Conservation (phyloP, 2,888 invertebrate species). For the Lissonota sp. region DNA sequence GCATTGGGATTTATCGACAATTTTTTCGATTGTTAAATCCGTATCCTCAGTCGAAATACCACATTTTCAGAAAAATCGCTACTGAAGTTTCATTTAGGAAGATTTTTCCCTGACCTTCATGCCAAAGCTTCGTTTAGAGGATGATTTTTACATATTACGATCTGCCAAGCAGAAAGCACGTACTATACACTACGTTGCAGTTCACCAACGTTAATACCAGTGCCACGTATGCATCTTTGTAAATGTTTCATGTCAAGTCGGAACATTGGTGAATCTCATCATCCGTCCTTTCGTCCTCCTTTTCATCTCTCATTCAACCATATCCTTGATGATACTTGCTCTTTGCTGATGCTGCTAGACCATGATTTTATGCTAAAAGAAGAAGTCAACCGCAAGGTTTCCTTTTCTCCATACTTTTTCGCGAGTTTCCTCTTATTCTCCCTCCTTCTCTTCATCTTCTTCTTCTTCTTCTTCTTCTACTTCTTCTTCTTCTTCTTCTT, state of each 20-base stretch:
- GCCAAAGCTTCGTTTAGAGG: conserved; percentile 13
- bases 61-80: no score
- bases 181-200: conserved; percentile 17
- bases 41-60: no score
- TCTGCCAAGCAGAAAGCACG: neutral
- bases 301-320: conserved; percentile 30
- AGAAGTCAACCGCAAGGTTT: conserved; percentile 70
- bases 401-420: conserved; percentile 10
- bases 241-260: conserved; percentile 26
- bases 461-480: conserved; percentile 66
- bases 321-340: conserved; percentile 47
- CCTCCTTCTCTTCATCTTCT: conserved; percentile 55
- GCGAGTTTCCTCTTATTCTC: conserved; percentile 22
- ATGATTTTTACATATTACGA: conserved; percentile 32
- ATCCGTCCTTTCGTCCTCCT: conserved; percentile 31
- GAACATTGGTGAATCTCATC: conserved; percentile 44
- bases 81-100: neutral
- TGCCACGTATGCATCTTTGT: conserved; percentile 57
- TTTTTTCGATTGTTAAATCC: no score
- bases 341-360: conserved; percentile 62
- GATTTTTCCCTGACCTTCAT: conserved; percentile 8
- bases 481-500: conserved; percentile 34
- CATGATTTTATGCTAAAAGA: conserved; percentile 74
- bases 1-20: no score
- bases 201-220: conserved; percentile 24